phyloP scores from a whole-genome alignment of 2,888 invertebrate species.

The Coremacera marginata region DNA sequence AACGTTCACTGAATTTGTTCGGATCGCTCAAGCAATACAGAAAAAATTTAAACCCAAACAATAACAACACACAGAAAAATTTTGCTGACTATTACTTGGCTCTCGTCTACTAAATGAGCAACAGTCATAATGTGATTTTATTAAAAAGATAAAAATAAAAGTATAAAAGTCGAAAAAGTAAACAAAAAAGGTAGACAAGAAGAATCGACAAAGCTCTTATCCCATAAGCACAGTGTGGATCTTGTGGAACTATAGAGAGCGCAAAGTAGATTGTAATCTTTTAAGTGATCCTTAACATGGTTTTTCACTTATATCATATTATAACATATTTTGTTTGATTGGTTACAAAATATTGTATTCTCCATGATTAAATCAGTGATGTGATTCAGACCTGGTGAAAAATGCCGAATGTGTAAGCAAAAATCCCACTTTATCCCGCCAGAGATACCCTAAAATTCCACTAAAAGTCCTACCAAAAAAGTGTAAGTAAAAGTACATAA shows the following conservation, averaged over 20 bases:
- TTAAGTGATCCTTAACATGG: not conserved
- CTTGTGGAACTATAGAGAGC: not conserved
- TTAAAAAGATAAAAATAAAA: not conserved
- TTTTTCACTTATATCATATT: not conserved
- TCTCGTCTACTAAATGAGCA: not conserved
- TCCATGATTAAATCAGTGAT: too few relatives aligned
- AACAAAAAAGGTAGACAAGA: not conserved
- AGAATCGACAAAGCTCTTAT: not conserved
- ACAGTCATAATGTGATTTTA: not conserved
- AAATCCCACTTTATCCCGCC: too few relatives aligned
- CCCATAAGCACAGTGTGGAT: not conserved
- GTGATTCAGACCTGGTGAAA: too few relatives aligned
- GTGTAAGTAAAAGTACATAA: too few relatives aligned
- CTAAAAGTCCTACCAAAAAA: too few relatives aligned
- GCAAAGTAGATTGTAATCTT: too few relatives aligned
- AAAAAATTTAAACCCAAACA: not conserved
- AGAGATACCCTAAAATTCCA: too few relatives aligned
- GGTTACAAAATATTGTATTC: too few relatives aligned
- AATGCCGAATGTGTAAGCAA: too few relatives aligned
- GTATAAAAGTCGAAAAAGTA: not conserved
- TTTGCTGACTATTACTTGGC: not conserved
- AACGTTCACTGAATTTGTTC: slow-evolving; percentile 27
- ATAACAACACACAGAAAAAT: slow-evolving; percentile 4
- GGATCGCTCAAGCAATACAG: not conserved
- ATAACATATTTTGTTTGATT: not conserved